Evolutionary conservation across 2,113 vertebrate species (phyloP), one percentile per base, ranked within the genome.

Genomic region (Mesembrinibis cayennensis): DNA sequence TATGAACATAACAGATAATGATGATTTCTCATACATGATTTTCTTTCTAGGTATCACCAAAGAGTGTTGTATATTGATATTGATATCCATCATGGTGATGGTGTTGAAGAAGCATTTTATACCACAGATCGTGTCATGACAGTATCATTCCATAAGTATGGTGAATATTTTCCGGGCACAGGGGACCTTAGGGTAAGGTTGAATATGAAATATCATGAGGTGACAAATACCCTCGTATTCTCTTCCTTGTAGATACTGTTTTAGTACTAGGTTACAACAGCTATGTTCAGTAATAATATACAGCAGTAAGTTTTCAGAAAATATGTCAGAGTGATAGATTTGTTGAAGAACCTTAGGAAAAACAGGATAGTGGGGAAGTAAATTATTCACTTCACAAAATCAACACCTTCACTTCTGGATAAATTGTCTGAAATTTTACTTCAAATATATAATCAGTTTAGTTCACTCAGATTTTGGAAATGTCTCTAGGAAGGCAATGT

Each of bases 61-160:
- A 98, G 98, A 98, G 98, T 99, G 70, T 97, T 99, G 32, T 99
- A 99, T 95, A 98, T 99, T 98, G 98, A 99, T 95, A 99, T 99
- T 95, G 98, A 99, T 95, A 99, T 99, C 83, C 98, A 99, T 97
- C 98, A 99, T 90, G 98, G 98, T 96, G 98, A 99, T 97, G 98
- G 98, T 96, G 98, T 99, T 89, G 98, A 99, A 97, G 98, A 99
- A 97, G 98, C 98, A 81, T 99, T 99, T 98, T 99, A 99, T 95
- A 99, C 98, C 23, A 99, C 98, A 91, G 98, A 99, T 90, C 98
- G 98, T 80, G 98, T 99, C n/a, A 99, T 99, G 98, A 99, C 98
- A 49, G 98, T 99, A 90, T 99, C 98, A 93, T 99, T 99, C 98
- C 98, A 99, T 97, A 99, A 99, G 50, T 99, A 99, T 63, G 98